Evolutionary conservation across 1,140 invertebrate species (phyloP).

Genomic region (Protaetia brevitarsis): DNA sequence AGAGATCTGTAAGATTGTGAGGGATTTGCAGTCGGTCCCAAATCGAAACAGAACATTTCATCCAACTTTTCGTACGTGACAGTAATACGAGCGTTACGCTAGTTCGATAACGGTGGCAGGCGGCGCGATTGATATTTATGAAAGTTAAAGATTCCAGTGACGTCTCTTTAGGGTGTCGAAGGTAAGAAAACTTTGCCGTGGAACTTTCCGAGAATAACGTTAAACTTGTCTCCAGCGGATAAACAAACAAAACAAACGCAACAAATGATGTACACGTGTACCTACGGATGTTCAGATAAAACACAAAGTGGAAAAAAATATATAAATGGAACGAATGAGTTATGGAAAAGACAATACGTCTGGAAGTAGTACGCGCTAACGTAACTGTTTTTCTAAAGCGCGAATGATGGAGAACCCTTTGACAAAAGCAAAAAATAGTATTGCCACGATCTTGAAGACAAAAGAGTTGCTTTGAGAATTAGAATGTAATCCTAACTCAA

Average conservation of each 20-base stretch:
- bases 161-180: slow-evolving; percentile 38
- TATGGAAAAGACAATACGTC: no score
- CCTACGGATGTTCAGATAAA: no score
- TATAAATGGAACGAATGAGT: no score
- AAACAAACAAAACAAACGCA: slow-evolving; percentile 7
- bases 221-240: slow-evolving; percentile 3
- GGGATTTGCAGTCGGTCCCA: slow-evolving; percentile 48
- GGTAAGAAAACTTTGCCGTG: slow-evolving; percentile 9
- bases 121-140: slow-evolving; percentile 48
- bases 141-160: slow-evolving; percentile 42
- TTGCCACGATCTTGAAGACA: no score
- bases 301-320: no score
- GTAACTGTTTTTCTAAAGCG: no score
- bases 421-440: no score
- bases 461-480: no score
- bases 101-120: slow-evolving; percentile 36
- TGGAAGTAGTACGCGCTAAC: no score
- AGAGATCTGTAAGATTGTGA: slow-evolving; percentile 49
- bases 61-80: slow-evolving; percentile 48
- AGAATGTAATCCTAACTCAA: no score
- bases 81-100: slow-evolving; percentile 44
- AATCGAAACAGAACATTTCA: slow-evolving; percentile 49
- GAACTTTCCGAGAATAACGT: not conserved
- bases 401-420: no score
- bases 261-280: slow-evolving; percentile 14